Percentiles rank a stretch among this genome's conserved stretches.
phyloP scores from a whole-genome alignment of 2,888 invertebrate species.

The Epinotia nisella region DNA sequence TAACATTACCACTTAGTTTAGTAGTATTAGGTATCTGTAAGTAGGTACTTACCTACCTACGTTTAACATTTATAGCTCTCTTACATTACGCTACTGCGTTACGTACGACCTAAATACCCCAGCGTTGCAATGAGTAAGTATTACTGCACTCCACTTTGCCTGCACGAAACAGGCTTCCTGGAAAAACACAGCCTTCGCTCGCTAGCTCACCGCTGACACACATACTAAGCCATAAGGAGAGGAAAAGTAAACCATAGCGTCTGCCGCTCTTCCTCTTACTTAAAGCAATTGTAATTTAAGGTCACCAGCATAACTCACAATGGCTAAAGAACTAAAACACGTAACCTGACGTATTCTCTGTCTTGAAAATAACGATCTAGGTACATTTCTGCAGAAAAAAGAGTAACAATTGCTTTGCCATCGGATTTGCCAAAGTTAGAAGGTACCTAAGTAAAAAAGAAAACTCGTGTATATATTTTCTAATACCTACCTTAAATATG shows the following conservation, averaged over 20 bases:
- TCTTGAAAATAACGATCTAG: no score
- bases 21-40: neutral
- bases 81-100: conserved; percentile 23
- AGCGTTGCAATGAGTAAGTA: conserved; percentile 22
- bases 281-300: neutral
- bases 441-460: no score
- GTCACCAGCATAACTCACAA: no score
- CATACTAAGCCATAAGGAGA: conserved; percentile 7
- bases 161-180: conserved; percentile 28
- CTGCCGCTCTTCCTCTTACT: conserved; percentile 1
- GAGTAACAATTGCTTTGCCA: no score
- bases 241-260: conserved; percentile 28
- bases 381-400: no score
- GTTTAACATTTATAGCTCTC: neutral
- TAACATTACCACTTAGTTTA: neutral
- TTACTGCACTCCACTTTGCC: conserved; percentile 33
- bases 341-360: no score
- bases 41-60: neutral
- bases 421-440: no score
- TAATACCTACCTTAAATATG: no score
- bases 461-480: no score
- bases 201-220: conserved; percentile 8
- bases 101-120: conserved; percentile 32
- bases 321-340: no score
- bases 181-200: conserved; percentile 40